Evolutionary conservation across 2,888 invertebrate genomes (phyloP).

Genomic region (Thysanoteuthis rhombus): DNA sequence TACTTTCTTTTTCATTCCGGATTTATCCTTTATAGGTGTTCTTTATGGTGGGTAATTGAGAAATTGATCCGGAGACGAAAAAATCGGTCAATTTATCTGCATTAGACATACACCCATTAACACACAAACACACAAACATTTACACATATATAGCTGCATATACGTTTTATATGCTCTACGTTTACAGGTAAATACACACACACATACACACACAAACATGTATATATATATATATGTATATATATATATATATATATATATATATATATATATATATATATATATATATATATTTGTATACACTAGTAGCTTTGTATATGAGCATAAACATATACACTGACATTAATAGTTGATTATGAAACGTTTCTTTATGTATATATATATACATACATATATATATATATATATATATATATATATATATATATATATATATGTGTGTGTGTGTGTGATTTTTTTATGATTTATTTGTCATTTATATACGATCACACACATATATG

Average conservation of each 20-base stretch:
- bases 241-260: neutral
- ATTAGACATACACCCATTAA: neutral
- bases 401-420: too few relatives aligned
- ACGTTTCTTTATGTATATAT: neutral
- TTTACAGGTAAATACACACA: neutral
- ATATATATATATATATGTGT: neutral
- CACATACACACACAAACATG: neutral
- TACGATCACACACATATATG: too few relatives aligned
- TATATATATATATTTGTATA: too few relatives aligned
- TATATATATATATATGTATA: neutral
- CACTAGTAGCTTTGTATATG: too few relatives aligned
- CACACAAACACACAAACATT: neutral
- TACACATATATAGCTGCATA: neutral
- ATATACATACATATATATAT: neutral
- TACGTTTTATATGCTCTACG: neutral
- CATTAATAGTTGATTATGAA: too few relatives aligned
- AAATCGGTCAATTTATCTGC: neutral
- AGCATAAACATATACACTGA: too few relatives aligned
- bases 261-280: neutral
- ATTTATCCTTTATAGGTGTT: too few relatives aligned
- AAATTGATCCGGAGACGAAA: neutral
- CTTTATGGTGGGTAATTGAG: neutral
- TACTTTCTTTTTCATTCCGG: neutral
- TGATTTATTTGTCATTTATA: too few relatives aligned
- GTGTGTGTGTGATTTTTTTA: too few relatives aligned